Evolutionary conservation across 2,888 invertebrate species (phyloP), one percentile per base, ranked within the genome.

Genomic region (Ochropleura leucogaster): DNA sequence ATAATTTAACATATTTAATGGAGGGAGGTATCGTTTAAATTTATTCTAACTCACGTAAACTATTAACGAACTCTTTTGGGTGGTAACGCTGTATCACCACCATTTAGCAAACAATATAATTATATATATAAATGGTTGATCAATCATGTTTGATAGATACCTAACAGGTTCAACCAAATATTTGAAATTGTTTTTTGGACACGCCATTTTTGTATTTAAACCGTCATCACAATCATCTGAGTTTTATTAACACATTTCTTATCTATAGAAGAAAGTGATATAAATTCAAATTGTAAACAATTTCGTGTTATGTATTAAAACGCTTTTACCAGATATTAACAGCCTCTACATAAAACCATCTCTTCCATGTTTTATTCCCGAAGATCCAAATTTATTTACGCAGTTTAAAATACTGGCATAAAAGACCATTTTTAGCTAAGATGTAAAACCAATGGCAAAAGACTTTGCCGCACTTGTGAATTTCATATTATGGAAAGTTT

Each of bases 321-420:
- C 12, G 30, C 47, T 69, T 60, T 49, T 16, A 59, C 3, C 78
- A 55, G 18, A 55, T 60, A 10, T 72, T 68, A 62, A 76, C 63
- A 65, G n/a, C 18, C n/a, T 49, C 16, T 57, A 79, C 63, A 71
- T 72, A 73, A 70, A 82, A 77, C 63, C 68, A 51, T 65, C 72
- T 73, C 47, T 79, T 64, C 18, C 55, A 65, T 66, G 72, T 78
- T 74, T 55, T 67, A 76, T 64, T 77, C 66, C 57, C 49, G 4
- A 63, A 66, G 57, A 59, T 51, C 67, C 59, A 69, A 72, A 77
- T 73, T 72, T 80, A 77, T 62, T 18, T 18, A 49, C 55, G 60
- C 20, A 49, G 49, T 65, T 63, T 44, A 62, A 74, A 74, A 72
- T 57, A 63, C 65, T 64, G n/a, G 16, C 40, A n/a, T 6, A 10